Conservation (phyloP, 2,113 vertebrate genomes). For the Corythaixoides concolor region DNA sequence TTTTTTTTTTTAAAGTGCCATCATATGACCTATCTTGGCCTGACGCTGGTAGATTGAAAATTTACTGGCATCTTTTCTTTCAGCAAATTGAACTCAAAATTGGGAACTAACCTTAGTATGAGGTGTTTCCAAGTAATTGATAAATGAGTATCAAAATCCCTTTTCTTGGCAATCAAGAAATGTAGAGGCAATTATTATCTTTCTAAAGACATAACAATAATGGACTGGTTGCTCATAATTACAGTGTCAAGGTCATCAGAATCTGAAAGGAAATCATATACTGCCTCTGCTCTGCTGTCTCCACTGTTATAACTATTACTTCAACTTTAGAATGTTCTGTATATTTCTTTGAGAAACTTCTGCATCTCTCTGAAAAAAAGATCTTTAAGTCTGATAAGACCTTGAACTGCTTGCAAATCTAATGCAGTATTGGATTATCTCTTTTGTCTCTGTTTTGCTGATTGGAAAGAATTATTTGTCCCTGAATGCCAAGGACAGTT, state of each 20-base stretch:
- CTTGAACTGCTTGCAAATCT: conserved; percentile 40
- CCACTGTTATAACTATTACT: background rate
- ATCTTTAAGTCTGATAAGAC: background rate
- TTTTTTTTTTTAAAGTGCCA: background rate
- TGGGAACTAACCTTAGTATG: background rate
- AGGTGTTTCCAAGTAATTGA: background rate
- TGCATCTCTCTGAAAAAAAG: background rate
- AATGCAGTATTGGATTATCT: conserved; percentile 39
- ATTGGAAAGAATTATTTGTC: conserved; percentile 36
- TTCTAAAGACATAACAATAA: conserved; percentile 3
- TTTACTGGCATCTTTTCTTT: background rate
- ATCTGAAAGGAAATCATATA: background rate
- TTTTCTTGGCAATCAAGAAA: background rate
- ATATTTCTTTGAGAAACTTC: background rate
- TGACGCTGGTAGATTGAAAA: background rate
- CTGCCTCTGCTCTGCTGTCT: background rate
- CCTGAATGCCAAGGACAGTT: conserved; percentile 36
- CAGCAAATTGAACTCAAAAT: background rate
- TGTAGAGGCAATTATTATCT: background rate
- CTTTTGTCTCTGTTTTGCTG: conserved; percentile 49
- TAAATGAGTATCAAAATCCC: background rate
- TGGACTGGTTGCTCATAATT: background rate
- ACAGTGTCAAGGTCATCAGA: conserved; percentile 3
- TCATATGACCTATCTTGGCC: background rate
- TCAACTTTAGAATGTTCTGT: background rate